Evolutionary conservation across 2,888 invertebrate genomes (phyloP), one percentile per base, ranked within the genome.

Genomic region (Schizotus pectinicornis): DNA sequence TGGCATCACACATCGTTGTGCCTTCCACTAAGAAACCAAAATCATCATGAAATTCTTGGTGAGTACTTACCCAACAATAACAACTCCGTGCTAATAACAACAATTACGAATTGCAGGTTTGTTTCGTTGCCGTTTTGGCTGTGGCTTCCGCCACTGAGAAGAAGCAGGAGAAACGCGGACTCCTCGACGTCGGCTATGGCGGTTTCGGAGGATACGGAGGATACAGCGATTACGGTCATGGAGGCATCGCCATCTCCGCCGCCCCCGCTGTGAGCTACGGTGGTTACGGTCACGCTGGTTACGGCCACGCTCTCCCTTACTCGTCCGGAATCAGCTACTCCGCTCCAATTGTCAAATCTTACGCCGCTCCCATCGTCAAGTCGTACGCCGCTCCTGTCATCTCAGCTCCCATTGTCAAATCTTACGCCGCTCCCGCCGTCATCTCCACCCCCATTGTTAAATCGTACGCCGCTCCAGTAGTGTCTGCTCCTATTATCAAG

Each of bases 251-350:
- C 5, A 22, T 22, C 5, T 2, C 22, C 22, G 22, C 22, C 22
- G 22, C 22, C 36, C 47, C 67, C 1, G 72, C 68, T n/a, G 56
- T 69, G 12, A 71, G 71, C 34, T 64, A 69, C 41, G 64, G 50
- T 2, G 13, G 60, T 36, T 41, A 51, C 7, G 62, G 64, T 3
- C 53, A 61, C 34, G 57, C 14, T 35, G 57, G 63, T 8, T 58
- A 56, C 22, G 66, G 63, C 13, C 53, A 39, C 30, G 45, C 36
- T 33, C 7, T 22, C 22, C 22, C 22, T 22, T 22, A 22, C 22
- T 22, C 22, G 22, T 22, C 22, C 5, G 22, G 22, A 22, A 22
- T 22, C 22, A 22, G 8, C 2, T 37, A 56, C 22, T 54, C 65
- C 32, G 61, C 67, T 12, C 69, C 68, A 13, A 37, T 67, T 13